These are phyloP conservation scores for Typhlomys cinereus DNA, from an alignment of 2,113 vertebrate species.

Conservation along the genomic window DNA sequence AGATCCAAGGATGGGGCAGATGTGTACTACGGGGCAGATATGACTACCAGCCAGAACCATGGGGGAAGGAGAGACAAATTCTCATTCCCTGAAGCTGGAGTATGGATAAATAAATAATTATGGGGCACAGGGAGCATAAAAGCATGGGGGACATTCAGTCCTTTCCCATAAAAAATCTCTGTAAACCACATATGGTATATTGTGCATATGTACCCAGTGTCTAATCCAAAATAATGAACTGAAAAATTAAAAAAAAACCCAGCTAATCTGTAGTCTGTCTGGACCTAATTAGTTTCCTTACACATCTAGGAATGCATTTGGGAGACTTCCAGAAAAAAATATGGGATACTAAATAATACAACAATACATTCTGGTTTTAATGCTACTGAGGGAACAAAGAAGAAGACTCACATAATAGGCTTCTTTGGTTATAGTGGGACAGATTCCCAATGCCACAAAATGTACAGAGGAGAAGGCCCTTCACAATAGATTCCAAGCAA, in stretches of 20 bases:
- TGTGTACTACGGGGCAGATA: no score
- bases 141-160: not conserved
- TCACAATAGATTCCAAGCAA: not conserved
- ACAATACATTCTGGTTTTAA: constrained; percentile 25
- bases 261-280: constrained; percentile 28
- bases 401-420: not conserved
- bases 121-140: not conserved
- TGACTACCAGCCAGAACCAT: not conserved
- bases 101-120: no score
- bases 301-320: constrained; percentile 54
- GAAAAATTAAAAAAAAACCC: not conserved
- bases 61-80: not conserved
- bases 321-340: constrained; percentile 34
- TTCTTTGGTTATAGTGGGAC: constrained; percentile 8
- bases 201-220: not conserved
- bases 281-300: constrained; percentile 60
- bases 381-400: constrained; percentile 5
- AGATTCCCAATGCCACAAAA: constrained; percentile 30
- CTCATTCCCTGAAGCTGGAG: not conserved
- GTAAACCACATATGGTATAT: not conserved
- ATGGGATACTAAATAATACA: constrained; percentile 20
- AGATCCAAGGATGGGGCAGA: not conserved
- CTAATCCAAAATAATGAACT: constrained; percentile 41
- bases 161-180: constrained; percentile 19
- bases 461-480: not conserved